A percentile compares a stretch with the other conserved stretches of the same genome.
phyloP scores from a whole-genome alignment of 1,140 invertebrate genomes.

The Halictus rubicundus region DNA sequence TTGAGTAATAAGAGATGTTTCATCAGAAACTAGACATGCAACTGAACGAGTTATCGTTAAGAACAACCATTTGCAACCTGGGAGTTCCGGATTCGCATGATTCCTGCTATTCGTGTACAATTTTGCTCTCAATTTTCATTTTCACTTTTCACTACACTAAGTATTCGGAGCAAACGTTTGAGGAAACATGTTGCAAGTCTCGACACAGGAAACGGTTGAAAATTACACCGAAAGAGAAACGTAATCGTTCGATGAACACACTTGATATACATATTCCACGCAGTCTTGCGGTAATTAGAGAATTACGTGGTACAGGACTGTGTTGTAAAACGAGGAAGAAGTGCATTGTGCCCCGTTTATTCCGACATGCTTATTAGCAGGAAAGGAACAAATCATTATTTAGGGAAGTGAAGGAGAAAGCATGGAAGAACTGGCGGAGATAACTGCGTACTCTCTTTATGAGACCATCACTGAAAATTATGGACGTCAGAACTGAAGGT shows the following conservation, averaged over 20 bases:
- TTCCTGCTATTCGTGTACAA: background rate
- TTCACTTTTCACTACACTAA: constrained; percentile 1
- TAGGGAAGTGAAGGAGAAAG: constrained; percentile 21
- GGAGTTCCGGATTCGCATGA: no score
- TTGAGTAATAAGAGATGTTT: no score
- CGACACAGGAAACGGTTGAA: constrained; percentile 14
- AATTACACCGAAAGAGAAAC: constrained; percentile 35
- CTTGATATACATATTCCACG: constrained; percentile 29
- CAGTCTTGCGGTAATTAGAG: constrained; percentile 24
- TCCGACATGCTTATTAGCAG: background rate
- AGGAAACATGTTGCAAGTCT: background rate
- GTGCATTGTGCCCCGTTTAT: background rate
- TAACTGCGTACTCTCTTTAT: background rate
- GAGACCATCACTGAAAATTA: constrained; percentile 9
- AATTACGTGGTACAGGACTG: background rate
- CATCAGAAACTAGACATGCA: no score
- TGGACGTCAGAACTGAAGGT: background rate
- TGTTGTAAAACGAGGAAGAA: background rate
- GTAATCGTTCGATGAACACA: constrained; percentile 31
- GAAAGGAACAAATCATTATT: constrained; percentile 9
- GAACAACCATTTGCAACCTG: no score
- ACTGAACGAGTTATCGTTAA: no score
- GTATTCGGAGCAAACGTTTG: background rate
- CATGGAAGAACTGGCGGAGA: no score
- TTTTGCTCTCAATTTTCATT: background rate